phyloP scores from a whole-genome alignment of 1,140 invertebrate species.

The Tetragnatha versicolor region DNA sequence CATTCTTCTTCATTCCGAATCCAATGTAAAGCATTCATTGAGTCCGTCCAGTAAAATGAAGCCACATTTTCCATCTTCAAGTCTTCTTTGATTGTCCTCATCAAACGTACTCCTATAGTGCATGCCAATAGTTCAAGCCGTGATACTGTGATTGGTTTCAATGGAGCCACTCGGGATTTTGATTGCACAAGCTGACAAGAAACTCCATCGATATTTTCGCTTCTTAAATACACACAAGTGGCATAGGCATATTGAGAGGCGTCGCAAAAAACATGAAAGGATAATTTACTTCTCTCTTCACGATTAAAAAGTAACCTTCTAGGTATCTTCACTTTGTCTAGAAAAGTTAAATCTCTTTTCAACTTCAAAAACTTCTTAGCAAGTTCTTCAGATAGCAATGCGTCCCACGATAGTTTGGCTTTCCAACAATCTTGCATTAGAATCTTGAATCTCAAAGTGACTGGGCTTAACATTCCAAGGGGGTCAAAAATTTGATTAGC shows the following conservation, averaged over 20 bases:
- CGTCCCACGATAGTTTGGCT: conserved; percentile 22
- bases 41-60: conserved; percentile 53
- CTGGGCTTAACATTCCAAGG: conserved; percentile 16
- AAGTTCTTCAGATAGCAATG: not conserved
- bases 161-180: conserved; percentile 44
- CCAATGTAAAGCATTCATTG: conserved; percentile 19
- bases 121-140: conserved; percentile 50
- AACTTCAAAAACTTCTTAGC: not conserved
- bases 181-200: conserved; percentile 9
- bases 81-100: too few species aligned
- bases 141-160: conserved; percentile 46
- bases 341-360: not conserved
- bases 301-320: not conserved
- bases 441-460: conserved; percentile 5
- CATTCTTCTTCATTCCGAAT: conserved; percentile 30
- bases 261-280: not conserved
- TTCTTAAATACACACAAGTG: not conserved
- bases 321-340: not conserved
- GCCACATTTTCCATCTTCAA: too few species aligned
- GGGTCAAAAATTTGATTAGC: conserved; percentile 40
- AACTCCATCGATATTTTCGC: not conserved
- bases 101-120: not conserved
- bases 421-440: conserved; percentile 26
- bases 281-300: not conserved
- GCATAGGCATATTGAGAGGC: not conserved